Base-by-base conservation (phyloP, 2,113 vertebrate genomes). In the Alexandromys fortis region DNA sequence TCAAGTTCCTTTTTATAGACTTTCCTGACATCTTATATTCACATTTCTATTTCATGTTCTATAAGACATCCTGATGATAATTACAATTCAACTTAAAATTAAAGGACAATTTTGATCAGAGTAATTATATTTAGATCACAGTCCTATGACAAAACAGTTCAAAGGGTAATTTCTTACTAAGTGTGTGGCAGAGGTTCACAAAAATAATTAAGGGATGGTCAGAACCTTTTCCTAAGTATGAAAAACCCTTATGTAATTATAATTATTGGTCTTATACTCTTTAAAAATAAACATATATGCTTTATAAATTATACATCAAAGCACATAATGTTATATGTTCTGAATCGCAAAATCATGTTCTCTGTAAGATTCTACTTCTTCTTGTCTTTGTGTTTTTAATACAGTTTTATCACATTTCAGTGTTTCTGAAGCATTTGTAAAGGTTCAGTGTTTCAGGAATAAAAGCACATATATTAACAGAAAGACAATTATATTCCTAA, bases 31-130 rank as follows among this genome's bases (percentile, higher is more conserved):
- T 63, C 67, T 86, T 94, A 86, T 67, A 68, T 67, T 89, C 45
- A 67, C 24, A 83, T 77, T 90, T 94, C 61, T 87, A 89, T 87
- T 96, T 91, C 89, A 73, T 47, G 79, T 87, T 94, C 47, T 91
- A 49, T 94, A 95, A n/a, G 65, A 90, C 45, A 49, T 93, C 82
- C 65, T 97, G 96, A 97, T 97, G 96, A 91, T 97, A 97, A 98
- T 98, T 97, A 96, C 73, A 90, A 42, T 72, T 94, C 61, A 95
- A 83, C 26, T 97, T 65, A 26, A 97, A 97, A 97, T 97, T 94
- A 97, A 96, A 91, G 67, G 52, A 92, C 45, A 83, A 52, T 97
- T 87, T 79, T 78, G 52, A 94, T 90, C 82, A 87, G 83, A 87
- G 90, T 83, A 82, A 94, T 97, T 96, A 92, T 91, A 92, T 94